Evolutionary conservation across 2,888 invertebrate species (phyloP).

Genomic region (Ichneumoninae sp.): DNA sequence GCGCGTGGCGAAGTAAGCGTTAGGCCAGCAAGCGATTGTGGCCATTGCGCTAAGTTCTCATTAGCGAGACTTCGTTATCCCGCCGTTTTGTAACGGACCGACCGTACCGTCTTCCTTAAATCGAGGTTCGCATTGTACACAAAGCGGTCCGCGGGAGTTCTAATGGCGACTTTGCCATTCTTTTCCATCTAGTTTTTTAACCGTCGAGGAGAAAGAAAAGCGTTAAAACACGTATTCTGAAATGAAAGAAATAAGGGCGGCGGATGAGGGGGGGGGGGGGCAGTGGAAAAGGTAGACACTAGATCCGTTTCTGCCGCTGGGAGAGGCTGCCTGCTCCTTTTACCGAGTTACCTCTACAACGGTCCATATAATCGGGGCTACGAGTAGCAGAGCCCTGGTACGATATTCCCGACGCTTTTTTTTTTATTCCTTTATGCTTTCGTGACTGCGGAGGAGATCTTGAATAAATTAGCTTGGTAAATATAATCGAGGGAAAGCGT

Average conservation of each 20-base stretch:
- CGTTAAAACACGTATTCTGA: conserved; percentile 1
- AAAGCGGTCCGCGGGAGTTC: neutral
- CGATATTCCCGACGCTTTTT: neutral
- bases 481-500: conserved; percentile 24
- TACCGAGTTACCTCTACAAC: neutral
- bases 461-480: conserved; percentile 33
- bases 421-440: neutral
- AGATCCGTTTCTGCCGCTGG: neutral
- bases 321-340: neutral
- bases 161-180: neutral
- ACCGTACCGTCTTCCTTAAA: neutral
- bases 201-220: neutral
- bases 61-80: neutral
- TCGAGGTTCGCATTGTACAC: neutral
- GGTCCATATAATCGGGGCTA: neutral
- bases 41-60: too few species aligned
- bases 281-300: neutral
- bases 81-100: neutral
- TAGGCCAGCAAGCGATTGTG: too few species aligned
- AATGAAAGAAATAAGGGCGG: conserved; percentile 1
- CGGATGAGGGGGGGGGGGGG: neutral
- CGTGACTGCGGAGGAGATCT: conserved; percentile 7
- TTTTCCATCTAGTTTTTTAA: neutral
- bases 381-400: neutral
- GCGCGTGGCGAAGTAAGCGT: too few species aligned